Evolutionary conservation across 2,113 vertebrate species (phyloP).

Genomic region (Solenodon paradoxus): DNA sequence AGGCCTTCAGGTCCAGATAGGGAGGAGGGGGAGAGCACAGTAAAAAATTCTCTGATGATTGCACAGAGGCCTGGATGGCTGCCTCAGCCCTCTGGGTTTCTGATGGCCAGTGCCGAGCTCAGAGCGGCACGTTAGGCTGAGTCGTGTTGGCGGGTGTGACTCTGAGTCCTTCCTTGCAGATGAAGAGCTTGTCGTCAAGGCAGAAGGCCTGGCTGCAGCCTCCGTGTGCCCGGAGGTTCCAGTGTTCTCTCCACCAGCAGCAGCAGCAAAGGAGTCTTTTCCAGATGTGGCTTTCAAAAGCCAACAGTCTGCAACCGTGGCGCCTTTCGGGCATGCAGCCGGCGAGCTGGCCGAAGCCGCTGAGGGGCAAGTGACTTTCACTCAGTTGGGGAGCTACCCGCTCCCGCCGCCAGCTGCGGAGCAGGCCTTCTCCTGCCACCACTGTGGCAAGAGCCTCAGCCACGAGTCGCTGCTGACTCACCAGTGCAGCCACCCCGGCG

Average conservation of each 20-base stretch:
- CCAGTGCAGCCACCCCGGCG: constrained; percentile 37
- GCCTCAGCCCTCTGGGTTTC: not conserved
- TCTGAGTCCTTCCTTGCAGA: constrained; percentile 55
- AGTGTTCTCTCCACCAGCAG: constrained; percentile 9
- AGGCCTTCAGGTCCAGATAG: not conserved
- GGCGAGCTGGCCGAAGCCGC: constrained; percentile 62
- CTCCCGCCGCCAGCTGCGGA: constrained; percentile 61
- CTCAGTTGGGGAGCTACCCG: constrained; percentile 69
- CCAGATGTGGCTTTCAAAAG: constrained; percentile 67
- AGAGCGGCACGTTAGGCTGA: not conserved
- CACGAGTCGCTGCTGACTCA: constrained; percentile 66
- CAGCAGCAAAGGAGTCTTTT: constrained; percentile 61
- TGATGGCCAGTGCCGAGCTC: not conserved
- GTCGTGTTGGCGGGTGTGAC: not conserved
- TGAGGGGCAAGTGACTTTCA: constrained; percentile 70
- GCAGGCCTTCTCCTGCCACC: constrained; percentile 63
- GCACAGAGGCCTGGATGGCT: not conserved
- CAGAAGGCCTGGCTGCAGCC: constrained; percentile 29
- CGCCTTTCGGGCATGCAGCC: constrained; percentile 46
- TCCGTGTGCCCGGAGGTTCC: constrained; percentile 63
- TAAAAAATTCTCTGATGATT: not conserved
- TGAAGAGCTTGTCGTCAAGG: constrained; percentile 61
- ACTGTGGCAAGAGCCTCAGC: constrained; percentile 73
- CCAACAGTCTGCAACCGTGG: constrained; percentile 40
- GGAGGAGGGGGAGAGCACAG: not conserved